These are phyloP conservation scores for Sinopyrophorus schimmeli DNA, from an alignment of 2,888 invertebrate species.

Conservation along the genomic window DNA sequence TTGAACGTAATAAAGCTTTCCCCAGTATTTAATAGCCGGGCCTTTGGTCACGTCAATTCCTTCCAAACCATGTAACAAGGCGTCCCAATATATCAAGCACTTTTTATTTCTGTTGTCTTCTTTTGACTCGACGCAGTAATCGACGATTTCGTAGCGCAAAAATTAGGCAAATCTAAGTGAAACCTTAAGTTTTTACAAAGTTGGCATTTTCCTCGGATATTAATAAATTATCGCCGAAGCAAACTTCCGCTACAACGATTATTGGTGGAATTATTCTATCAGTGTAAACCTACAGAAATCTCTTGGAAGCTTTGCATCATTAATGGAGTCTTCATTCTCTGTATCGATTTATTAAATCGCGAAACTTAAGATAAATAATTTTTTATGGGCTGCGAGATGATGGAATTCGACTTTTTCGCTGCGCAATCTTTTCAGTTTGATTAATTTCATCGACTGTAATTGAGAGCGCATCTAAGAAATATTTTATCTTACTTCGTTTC, in stretches of 20 bases:
- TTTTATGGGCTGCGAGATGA: too few relatives aligned
- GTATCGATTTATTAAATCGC: too few relatives aligned
- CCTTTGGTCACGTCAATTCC: conserved; percentile 38
- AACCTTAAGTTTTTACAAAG: conserved; percentile 9
- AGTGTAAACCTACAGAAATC: too few relatives aligned
- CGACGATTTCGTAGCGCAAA: conserved; percentile 24
- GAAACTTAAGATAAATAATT: too few relatives aligned
- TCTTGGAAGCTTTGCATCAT: too few relatives aligned
- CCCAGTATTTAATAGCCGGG: conserved; percentile 27
- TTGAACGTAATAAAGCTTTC: conserved; percentile 22
- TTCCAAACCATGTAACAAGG: conserved; percentile 40
- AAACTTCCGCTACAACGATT: neutral
- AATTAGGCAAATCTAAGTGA: conserved; percentile 15
- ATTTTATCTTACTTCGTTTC: too few relatives aligned
- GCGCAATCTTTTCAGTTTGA: too few relatives aligned
- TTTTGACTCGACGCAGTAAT: conserved; percentile 29
- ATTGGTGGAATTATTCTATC: conserved; percentile 1
- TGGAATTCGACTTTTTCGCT: too few relatives aligned
- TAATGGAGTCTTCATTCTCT: too few relatives aligned
- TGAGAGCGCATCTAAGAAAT: too few relatives aligned
- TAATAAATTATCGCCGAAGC: neutral
- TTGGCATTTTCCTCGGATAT: neutral
- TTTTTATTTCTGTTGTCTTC: conserved; percentile 37
- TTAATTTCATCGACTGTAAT: too few relatives aligned
- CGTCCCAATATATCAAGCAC: conserved; percentile 38